Base-by-base conservation (phyloP, 2,113 vertebrate genomes). In the Ceratotherium simum region DNA sequence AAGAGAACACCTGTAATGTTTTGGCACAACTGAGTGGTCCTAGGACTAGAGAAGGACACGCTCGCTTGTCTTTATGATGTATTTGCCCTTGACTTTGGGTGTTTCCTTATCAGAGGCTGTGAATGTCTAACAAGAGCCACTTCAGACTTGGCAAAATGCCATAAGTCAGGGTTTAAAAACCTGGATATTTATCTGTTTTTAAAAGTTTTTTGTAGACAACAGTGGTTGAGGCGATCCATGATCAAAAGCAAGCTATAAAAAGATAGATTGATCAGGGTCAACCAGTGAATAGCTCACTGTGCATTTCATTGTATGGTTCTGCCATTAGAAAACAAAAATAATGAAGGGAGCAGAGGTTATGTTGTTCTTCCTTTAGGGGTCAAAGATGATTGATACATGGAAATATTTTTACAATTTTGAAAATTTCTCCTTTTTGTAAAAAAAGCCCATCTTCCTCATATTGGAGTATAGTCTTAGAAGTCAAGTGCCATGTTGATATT, bases 131-230 rank as follows among this genome's bases (percentile, higher is more conserved):
- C 33, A 90, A 90, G 39, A 39, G 42, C 46, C 14, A 54, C 17
- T 60, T 73, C 21, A 29, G n/a, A 81, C 39, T 90, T 91, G 84
- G 46, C 27, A 72, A 82, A 93, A 79, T 86, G 23, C 39, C 60
- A 36, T 54, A 64, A 81, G 33, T 54, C 48, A 23, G 11, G 14
- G 67, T 79, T 91, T 91, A 67, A 93, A 54, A 90, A 75, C 39
- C 33, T 46, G 21, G 51, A 56, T 95, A 89, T 95, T 92, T 94
- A 79, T 84, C 36, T 93, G 36, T 73, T 78, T 73, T 89, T 18
- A 73, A 64, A 82, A 94, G 27, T 58, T 14, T 85, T 75, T 78
- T 36, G 51, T 75, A 92, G 42, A 70, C 64, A 70, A 31, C 9
- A 39, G 29, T 27, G 23, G 89, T 94, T 84, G 87, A 85, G 23